Base-by-base conservation (phyloP, 2,888 invertebrate genomes). In the Malthinus flaveolus region DNA sequence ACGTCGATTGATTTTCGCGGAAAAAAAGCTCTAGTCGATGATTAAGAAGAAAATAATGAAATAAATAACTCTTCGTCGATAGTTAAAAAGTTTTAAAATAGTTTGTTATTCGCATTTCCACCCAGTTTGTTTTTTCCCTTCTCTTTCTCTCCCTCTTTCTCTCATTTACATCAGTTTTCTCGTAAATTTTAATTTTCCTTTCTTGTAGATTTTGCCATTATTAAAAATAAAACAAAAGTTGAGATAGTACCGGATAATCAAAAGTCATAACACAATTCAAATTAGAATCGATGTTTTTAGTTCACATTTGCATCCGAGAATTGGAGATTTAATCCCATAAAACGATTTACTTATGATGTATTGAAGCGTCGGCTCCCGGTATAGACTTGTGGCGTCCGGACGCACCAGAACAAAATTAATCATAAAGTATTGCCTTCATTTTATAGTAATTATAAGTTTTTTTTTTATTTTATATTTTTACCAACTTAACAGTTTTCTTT, bases 301-400 rank as follows among this genome's bases (percentile, higher is more conserved):
- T 66, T 68, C 62, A 66, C 65, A 68, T 71, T 68, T 69, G 68
- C 68, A 69, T 68, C 65, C 65, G 63, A 56, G 64, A 64, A 67
- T 65, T 66, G 65, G 65, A 61, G 59, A 63, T 63, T 63, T 67
- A 65, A 65, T 62, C 66, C 70, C 65, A 68, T 71, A 71, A 71
- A 71, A 70, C 69, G 70, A 71, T 71, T 71, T 68, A 67, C 66
- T 70, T 66, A 66, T 71, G 71, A 71, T 70, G 66, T 70, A 70
- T 71, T 68, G 67, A 69, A 68, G 66, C 71, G 67, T 55, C 63
- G 70, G 68, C 68, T 67, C 66, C 67, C 66, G 61, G 56, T 52
- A 59, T 59, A 63, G 61, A 65, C 63, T 67, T 67, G 65, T 59
- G 62, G 67, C 59, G 62, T 64, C 63, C 61, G 62, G 59, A 61